phyloP scores from a whole-genome alignment of 1,140 invertebrate genomes.

The Araneus ventricosus region DNA sequence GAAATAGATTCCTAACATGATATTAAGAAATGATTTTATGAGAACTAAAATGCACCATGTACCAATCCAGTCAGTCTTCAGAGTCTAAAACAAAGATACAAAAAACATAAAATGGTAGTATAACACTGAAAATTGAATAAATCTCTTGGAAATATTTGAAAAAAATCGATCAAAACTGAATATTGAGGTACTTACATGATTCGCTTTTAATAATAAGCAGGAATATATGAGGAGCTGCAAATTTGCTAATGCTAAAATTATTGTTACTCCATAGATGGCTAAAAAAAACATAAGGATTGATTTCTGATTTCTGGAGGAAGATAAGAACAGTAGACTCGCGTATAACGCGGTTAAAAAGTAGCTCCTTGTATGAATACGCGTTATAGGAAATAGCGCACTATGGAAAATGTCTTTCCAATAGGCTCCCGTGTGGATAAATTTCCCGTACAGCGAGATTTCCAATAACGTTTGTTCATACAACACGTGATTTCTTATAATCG shows the following conservation, averaged over 20 bases:
- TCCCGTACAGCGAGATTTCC: no score
- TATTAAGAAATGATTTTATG: constrained; percentile 17
- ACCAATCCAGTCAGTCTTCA: constrained; percentile 25
- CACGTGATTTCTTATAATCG: no score
- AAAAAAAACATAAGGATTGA: not conserved
- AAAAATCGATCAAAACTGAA: not conserved
- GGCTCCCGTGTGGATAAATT: no score
- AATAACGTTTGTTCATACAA: no score
- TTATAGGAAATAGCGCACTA: no score
- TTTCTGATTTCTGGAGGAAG: no score
- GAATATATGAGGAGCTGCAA: constrained; percentile 33
- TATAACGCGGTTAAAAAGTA: no score
- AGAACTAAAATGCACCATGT: constrained; percentile 18
- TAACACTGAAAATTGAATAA: no score
- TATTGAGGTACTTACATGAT: constrained; percentile 30
- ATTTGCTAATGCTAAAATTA: constrained; percentile 15
- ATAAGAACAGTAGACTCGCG: no score
- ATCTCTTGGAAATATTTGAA: no score
- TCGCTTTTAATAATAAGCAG: constrained; percentile 47
- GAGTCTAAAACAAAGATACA: not conserved
- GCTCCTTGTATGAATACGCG: no score
- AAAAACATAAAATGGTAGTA: not conserved
- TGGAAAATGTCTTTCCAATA: no score
- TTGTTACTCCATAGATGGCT: constrained; percentile 32
- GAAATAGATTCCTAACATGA: constrained; percentile 27